Evolutionary conservation across 2,888 invertebrate species (phyloP).

Genomic region (Hydraecia micacea): DNA sequence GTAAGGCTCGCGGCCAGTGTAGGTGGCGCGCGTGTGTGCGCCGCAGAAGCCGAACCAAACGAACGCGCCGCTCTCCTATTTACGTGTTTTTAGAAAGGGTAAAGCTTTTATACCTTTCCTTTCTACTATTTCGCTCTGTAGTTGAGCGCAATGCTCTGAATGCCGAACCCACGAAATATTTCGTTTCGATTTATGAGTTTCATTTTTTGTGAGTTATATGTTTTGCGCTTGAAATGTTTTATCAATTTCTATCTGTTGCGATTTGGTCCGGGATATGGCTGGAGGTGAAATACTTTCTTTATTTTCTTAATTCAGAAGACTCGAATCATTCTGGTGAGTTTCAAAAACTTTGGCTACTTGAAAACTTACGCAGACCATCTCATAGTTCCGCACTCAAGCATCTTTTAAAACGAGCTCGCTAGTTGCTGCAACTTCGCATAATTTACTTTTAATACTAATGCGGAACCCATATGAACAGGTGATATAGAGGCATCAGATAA

Average conservation of each 20-base stretch:
- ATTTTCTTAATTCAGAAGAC: constrained; percentile 21
- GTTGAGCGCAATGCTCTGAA: constrained; percentile 84
- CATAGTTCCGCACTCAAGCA: background rate
- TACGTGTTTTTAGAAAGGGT: constrained; percentile 90
- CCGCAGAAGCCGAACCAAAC: constrained; percentile 78
- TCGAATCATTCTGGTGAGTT: constrained; percentile 2
- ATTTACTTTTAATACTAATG: constrained; percentile 32
- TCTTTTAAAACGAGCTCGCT: background rate
- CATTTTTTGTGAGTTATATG: constrained; percentile 82
- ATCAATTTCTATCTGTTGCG: constrained; percentile 72
- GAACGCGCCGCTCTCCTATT: constrained; percentile 84
- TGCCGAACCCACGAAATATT: constrained; percentile 85
- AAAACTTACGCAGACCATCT: background rate
- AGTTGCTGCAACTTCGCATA: constrained; percentile 9
- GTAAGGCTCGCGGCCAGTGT: constrained; percentile 79
- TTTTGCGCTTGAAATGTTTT: constrained; percentile 78
- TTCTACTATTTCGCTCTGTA: constrained; percentile 87
- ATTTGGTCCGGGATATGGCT: constrained; percentile 40
- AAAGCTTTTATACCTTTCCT: constrained; percentile 89
- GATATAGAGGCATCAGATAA: constrained; percentile 69
- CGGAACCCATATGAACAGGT: constrained; percentile 58
- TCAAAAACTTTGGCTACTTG: background rate
- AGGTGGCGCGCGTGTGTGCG: constrained; percentile 80
- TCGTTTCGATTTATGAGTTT: constrained; percentile 87
- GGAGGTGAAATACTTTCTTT: constrained; percentile 26